These are phyloP conservation scores for Goniozus legneri DNA, from an alignment of 1,140 invertebrate species.

Conservation along the genomic window DNA sequence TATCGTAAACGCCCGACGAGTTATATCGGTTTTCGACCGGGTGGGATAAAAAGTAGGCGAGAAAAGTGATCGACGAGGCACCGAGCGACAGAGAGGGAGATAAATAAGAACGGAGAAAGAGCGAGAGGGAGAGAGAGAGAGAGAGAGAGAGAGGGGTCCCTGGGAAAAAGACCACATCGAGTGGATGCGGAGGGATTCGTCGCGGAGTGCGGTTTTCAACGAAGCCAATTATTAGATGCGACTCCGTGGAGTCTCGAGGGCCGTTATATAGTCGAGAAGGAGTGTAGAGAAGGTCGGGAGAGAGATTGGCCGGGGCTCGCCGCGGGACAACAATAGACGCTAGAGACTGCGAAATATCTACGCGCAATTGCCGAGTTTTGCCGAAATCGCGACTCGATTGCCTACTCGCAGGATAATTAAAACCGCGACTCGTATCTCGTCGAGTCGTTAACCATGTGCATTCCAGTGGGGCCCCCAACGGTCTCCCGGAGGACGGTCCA, in stretches of 20 bases:
- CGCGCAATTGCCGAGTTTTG: too few species aligned
- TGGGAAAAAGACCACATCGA: neutral
- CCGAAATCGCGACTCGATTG: too few species aligned
- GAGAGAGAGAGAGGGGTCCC: neutral
- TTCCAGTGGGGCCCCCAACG: too few species aligned
- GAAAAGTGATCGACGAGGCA: neutral
- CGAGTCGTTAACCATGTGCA: too few species aligned
- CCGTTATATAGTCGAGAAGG: too few species aligned
- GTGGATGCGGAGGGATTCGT: conserved; percentile 43
- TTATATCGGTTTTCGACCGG: too few species aligned
- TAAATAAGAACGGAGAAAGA: conserved; percentile 3
- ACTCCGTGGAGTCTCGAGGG: conserved; percentile 21
- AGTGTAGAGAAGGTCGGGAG: neutral
- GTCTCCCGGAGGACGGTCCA: too few species aligned
- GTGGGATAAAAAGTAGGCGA: neutral
- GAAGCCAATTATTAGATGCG: conserved; percentile 54
- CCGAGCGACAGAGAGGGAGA: conserved; percentile 12
- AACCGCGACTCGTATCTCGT: too few species aligned
- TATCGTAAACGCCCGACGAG: too few species aligned
- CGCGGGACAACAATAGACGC: neutral
- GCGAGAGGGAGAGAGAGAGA: neutral
- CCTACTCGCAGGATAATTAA: too few species aligned
- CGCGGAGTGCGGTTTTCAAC: conserved; percentile 54
- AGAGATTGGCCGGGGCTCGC: conserved; percentile 10
- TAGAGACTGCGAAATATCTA: neutral